phyloP scores from a whole-genome alignment of 2,797 vertebrate species.

The Mormyrops boulengeri region DNA sequence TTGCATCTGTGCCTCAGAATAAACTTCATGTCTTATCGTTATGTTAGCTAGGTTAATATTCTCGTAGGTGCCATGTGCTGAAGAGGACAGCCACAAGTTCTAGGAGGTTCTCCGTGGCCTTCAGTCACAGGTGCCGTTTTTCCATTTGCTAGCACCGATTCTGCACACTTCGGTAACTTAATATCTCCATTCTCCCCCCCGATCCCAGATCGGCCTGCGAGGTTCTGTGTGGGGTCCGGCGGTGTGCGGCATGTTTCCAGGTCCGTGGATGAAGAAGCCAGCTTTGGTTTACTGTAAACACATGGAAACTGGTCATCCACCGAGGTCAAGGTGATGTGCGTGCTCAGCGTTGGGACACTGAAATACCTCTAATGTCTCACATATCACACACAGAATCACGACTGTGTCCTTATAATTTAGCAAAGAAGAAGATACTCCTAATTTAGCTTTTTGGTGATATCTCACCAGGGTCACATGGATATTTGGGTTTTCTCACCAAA shows the following conservation, averaged over 20 bases:
- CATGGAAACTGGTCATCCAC: conserved; percentile 43
- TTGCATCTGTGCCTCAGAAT: not conserved
- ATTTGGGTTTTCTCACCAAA: not conserved
- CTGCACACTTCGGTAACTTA: conserved; percentile 58
- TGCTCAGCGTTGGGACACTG: not conserved
- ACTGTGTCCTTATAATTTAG: not conserved
- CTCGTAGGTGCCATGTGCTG: not conserved
- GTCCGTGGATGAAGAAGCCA: conserved; percentile 31
- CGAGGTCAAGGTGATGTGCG: conserved; percentile 42
- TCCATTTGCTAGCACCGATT: conserved; percentile 52
- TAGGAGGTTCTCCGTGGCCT: conserved; percentile 25
- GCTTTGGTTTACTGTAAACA: conserved; percentile 48
- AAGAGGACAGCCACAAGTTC: conserved; percentile 26
- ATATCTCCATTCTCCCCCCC: conserved; percentile 39
- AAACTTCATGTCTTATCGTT: not conserved
- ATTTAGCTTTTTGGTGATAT: not conserved
- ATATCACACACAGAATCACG: not conserved
- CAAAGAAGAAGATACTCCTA: not conserved
- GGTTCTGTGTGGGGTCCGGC: conserved; percentile 41
- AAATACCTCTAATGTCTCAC: not conserved
- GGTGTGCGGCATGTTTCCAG: conserved; percentile 38
- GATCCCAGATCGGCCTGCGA: conserved; percentile 35
- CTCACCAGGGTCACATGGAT: not conserved
- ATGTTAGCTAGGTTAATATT: not conserved
- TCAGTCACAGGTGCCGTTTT: conserved; percentile 37